Evolutionary conservation across 2,113 vertebrate genomes (phyloP).

Genomic region (Ochotona princeps): DNA sequence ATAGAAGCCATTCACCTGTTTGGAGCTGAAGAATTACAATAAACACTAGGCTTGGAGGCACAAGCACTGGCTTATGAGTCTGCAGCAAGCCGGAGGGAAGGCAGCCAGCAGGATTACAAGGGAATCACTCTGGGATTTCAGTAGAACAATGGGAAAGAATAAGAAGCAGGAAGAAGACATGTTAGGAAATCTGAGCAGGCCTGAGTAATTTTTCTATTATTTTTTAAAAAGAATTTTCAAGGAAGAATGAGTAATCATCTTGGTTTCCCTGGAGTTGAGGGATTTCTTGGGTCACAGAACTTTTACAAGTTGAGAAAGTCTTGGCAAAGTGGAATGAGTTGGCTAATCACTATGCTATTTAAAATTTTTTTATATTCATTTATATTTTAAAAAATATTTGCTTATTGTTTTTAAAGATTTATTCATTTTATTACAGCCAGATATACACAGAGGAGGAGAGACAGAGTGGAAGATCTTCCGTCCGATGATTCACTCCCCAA

Average conservation of each 20-base stretch:
- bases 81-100: neutral
- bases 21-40: constrained; percentile 9
- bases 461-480: too few species aligned
- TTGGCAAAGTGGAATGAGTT: neutral
- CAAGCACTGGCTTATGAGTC: neutral
- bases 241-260: neutral
- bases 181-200: neutral
- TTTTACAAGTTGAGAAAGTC: neutral
- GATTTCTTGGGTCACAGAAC: neutral
- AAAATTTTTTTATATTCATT: too few species aligned
- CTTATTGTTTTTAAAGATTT: too few species aligned
- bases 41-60: neutral
- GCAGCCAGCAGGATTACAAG: neutral
- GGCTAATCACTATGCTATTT: neutral
- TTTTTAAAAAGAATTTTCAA: constrained; percentile 9
- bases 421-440: too few species aligned
- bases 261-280: neutral
- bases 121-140: neutral
- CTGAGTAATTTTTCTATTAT: neutral
- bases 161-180: neutral
- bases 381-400: too few species aligned
- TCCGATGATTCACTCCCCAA: too few species aligned
- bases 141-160: neutral
- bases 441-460: too few species aligned
- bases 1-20: neutral